These are phyloP conservation scores for Echinometra lucunter DNA, from an alignment of 53 echinoderm and acorn worm species.

Conservation along the genomic window DNA sequence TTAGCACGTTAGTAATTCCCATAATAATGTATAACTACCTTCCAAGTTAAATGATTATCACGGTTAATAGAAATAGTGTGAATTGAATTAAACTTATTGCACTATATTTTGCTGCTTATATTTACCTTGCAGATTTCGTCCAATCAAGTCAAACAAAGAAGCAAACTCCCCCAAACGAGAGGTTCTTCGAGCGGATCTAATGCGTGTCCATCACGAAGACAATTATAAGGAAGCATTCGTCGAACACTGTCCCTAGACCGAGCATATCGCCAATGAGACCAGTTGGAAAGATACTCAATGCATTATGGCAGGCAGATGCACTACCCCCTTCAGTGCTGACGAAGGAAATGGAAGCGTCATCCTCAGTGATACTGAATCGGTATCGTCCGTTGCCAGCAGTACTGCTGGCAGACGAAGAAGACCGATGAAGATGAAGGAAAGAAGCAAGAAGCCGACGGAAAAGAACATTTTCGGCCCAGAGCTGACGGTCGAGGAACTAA, in stretches of 20 bases:
- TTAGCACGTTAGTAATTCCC: no score
- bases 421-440: not conserved
- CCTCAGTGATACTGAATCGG: slow-evolving; percentile 58
- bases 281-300: not conserved
- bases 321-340: not conserved
- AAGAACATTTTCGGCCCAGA: slow-evolving; percentile 33
- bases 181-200: not conserved
- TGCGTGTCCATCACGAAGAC: no score
- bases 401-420: not conserved
- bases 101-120: not conserved
- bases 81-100: not conserved
- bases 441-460: not conserved
- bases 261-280: not conserved
- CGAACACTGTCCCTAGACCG: not conserved
- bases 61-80: not conserved
- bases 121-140: not conserved
- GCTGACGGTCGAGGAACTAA: slow-evolving; percentile 15
- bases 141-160: not conserved
- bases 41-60: not conserved
- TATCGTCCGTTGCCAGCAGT: slow-evolving; percentile 59
- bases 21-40: no score
- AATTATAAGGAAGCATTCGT: no score
- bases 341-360: slow-evolving; percentile 21
- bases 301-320: not conserved
- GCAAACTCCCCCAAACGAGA: not conserved